A percentile compares a stretch with the other conserved stretches of the same genome.
Evolutionary conservation across 2,888 invertebrate species (phyloP).

Genomic region (Germaria angustata): DNA sequence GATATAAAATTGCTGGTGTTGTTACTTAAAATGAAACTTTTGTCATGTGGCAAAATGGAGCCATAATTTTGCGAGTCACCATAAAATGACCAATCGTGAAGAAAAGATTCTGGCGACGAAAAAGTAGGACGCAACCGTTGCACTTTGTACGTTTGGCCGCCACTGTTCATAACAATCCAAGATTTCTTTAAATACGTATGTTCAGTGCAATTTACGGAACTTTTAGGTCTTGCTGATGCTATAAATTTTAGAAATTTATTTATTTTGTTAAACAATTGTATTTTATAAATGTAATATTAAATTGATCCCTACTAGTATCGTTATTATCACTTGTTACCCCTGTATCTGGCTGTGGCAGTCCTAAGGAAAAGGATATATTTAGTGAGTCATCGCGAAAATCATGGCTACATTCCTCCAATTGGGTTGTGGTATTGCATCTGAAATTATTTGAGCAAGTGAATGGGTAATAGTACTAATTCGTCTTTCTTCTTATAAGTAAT

Average conservation of each 20-base stretch:
- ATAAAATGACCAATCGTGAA: conserved; percentile 71
- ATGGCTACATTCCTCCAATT: conserved; percentile 78
- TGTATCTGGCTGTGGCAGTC: conserved; percentile 71
- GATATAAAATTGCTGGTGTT: conserved; percentile 78
- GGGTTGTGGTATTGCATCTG: conserved; percentile 61
- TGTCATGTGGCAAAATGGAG: conserved; percentile 77
- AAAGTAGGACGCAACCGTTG: conserved; percentile 78
- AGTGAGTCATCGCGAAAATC: conserved; percentile 78
- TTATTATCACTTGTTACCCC: conserved; percentile 51
- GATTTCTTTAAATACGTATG: conserved; percentile 78
- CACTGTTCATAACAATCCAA: conserved; percentile 77
- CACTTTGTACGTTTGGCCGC: conserved; percentile 73
- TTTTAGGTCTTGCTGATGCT: conserved; percentile 70
- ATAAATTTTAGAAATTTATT: conserved; percentile 14
- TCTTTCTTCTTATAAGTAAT: too few relatives aligned
- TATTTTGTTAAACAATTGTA: background rate
- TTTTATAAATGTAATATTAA: background rate
- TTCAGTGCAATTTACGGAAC: conserved; percentile 75
- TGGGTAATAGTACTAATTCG: too few relatives aligned
- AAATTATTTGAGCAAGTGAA: too few relatives aligned
- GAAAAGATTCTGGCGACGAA: conserved; percentile 78
- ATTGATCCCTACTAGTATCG: conserved; percentile 68
- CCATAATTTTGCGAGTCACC: conserved; percentile 77
- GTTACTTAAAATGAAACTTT: conserved; percentile 72
- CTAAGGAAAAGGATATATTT: conserved; percentile 79